These are phyloP conservation scores for Loripinus fragilis DNA, from an alignment of 2,888 invertebrate species.

Conservation along the genomic window DNA sequence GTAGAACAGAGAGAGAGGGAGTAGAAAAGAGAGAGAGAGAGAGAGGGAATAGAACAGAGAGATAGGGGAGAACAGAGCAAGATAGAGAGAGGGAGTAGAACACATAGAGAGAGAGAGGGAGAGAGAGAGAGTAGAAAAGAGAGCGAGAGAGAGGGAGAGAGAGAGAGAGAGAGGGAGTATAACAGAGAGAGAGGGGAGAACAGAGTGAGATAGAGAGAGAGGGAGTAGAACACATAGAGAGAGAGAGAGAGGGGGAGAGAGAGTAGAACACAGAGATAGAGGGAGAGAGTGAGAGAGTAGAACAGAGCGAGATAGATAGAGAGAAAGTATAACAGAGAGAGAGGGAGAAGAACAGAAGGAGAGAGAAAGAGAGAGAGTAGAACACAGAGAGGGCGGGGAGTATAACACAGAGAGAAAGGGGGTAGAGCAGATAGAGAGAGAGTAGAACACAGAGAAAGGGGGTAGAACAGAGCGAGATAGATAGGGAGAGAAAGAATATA, in stretches of 20 bases:
- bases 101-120: no score
- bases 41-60: neutral
- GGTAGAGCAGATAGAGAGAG: neutral
- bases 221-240: no score
- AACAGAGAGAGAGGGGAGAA: neutral
- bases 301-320: no score
- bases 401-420: neutral
- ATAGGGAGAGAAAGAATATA: neutral
- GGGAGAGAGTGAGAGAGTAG: no score
- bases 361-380: neutral
- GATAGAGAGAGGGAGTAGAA: no score
- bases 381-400: neutral
- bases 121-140: no score
- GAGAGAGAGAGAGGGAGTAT: neutral
- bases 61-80: neutral
- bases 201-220: no score
- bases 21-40: neutral
- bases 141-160: no score
- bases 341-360: no score
- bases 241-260: no score
- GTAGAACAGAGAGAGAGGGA: neutral
- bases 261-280: no score
- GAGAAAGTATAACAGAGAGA: neutral
- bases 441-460: neutral
- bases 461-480: neutral